Evolutionary conservation across 2,113 vertebrate genomes (phyloP), one percentile per base, ranked within the genome.

Genomic region (Trinectes maculatus): DNA sequence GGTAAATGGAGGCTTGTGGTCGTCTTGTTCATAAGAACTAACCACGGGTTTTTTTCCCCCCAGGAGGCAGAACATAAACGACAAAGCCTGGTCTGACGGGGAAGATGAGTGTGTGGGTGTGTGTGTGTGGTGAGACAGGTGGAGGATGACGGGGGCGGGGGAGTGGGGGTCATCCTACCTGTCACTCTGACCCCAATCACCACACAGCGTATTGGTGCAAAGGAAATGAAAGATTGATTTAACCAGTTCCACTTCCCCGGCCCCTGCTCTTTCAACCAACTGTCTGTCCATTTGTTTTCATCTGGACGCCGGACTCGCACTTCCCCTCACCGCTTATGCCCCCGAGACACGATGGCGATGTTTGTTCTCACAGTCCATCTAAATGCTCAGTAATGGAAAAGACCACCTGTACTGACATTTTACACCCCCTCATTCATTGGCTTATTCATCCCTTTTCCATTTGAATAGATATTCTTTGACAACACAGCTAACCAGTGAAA

Each of bases 101-200:
- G 18, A 36, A 60, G 37, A 28, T 46, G 59, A 56, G 43, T 77
- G 78, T 58, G 57, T 64, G 57, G 19, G 63, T 59, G 68, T 69
- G 36, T 40, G 21, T 48, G 78, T 64, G 54, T 59, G 47, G 26
- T 56, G 47, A 31, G 71, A 73, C 61, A 36, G 71, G 52, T 37
- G 43, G 47, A 47, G 46, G 13, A 43, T 15, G 55, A 19, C 55
- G 57, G 19, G 58, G 46, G 33, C 37, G 48, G 5, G 8, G 47
- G 21, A 8, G 55, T 52, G 55, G 49, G 48, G 73, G 42, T 65
- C 22, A 48, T 48, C 62, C 57, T 40, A 42, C 46, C 77, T 82
- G 86, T 79, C 89, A 76, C 53, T 70, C 63, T 88, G 89, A 91
- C 86, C 91, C 85, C 90, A 90, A 91, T 92, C 89, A 89, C 84